Conservation (phyloP, 2,113 vertebrate genomes). For the Chloebia gouldiae region DNA sequence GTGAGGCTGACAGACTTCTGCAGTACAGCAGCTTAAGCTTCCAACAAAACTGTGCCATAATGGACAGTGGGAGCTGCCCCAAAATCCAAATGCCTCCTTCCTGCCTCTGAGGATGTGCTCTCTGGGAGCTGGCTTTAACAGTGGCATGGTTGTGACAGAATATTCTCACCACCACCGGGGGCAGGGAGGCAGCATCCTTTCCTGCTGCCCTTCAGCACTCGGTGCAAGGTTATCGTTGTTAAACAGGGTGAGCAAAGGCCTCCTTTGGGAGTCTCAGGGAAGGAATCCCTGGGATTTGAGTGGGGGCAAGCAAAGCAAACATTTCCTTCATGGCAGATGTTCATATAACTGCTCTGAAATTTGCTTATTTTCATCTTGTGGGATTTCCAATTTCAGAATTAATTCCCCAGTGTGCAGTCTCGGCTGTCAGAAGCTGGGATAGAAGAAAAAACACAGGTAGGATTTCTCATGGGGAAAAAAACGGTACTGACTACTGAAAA, state of each 20-base stretch:
- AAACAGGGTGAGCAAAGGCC: background rate
- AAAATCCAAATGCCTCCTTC: accelerated
- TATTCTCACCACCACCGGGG: accelerated
- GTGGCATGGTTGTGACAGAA: accelerated
- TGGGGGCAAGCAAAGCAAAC: background rate
- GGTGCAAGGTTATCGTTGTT: accelerated
- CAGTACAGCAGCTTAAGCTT: accelerated
- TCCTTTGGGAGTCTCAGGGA: background rate
- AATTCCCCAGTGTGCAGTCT: background rate
- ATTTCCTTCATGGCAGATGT: background rate
- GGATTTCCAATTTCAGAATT: background rate
- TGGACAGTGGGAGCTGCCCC: accelerated
- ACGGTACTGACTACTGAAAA: background rate
- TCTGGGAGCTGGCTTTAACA: background rate
- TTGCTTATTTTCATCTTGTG: background rate
- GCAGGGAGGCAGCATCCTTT: background rate
- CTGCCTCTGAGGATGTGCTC: accelerated
- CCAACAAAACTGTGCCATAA: background rate
- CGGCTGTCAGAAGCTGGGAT: background rate
- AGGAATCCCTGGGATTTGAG: background rate
- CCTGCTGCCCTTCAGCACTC: background rate
- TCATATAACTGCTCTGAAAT: constrained; percentile 21
- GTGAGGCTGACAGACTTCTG: background rate
- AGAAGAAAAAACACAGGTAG: background rate
- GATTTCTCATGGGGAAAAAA: background rate